Evolutionary conservation across 2,888 invertebrate species (phyloP), one percentile per base, ranked within the genome.

Genomic region (Rhagonycha fulva): DNA sequence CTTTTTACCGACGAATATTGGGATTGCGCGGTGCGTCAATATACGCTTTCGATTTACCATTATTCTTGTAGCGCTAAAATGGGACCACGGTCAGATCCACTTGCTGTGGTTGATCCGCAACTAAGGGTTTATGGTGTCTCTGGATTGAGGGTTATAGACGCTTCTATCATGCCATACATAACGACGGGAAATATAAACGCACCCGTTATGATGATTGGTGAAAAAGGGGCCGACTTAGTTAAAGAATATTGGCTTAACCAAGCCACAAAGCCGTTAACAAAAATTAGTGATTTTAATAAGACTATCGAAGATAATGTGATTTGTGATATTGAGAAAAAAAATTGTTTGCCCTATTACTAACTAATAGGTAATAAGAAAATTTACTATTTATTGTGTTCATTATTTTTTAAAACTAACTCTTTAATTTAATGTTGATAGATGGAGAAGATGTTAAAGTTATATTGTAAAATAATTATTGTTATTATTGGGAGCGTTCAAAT

Each of bases 21-120:
- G 95, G 93, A 96, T 77, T 96, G 96, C 83, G 91, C 91, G 47
- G 92, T 96, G 24, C 89, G 94, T 4, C 95, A 96, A 82, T 96
- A 96, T 84, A 96, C 96, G 0, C 93, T 96, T 91, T 95, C 96
- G 0, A 96, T 96, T 81, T 96, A 96, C 84, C 96, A 96, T 84
- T 90, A 96, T 88, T 95, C 95, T 0, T 94, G 96, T 73, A 94
- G 95, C 0, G 92, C 93, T 0, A 96, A 96, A 87, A 96, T 96
- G 96, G 96, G 95, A 0, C 94, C 95, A 0, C 82, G 91, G 1
- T 89, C 85, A 0, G 96, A 96, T 84, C 93, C 93, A 0, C 91
- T 91, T 89, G 95, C 96, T 0, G 96, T 97, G 0, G 94, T 97
- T 0, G 96, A 96, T 87, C 90, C 94, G 0, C 89, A 93, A 80